Evolutionary conservation across 2,888 invertebrate genomes (phyloP).

Genomic region (Synanthedon andrenaeformis): DNA sequence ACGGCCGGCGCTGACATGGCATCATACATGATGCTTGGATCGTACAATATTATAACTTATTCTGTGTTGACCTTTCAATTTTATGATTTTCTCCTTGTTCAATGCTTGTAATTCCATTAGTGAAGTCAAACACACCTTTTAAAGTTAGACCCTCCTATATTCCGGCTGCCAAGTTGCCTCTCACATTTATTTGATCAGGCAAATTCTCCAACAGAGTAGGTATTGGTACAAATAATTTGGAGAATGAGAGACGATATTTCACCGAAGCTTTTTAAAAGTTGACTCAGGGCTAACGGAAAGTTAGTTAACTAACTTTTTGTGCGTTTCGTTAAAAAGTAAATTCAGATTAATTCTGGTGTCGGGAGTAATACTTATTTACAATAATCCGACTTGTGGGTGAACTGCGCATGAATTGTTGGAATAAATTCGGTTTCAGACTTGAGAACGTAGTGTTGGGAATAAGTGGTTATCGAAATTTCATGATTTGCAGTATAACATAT

Average conservation of each 20-base stretch:
- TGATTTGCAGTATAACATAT: no score
- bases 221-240: constrained; percentile 65
- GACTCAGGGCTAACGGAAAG: constrained; percentile 28
- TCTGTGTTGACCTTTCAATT: no score
- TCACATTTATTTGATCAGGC: constrained; percentile 39
- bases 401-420: constrained; percentile 49
- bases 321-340: constrained; percentile 54
- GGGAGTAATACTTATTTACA: constrained; percentile 65
- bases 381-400: constrained; percentile 60
- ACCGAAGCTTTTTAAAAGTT: constrained; percentile 37
- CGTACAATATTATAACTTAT: no score
- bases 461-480: no score
- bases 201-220: constrained; percentile 43
- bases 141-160: constrained; percentile 40
- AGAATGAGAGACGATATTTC: constrained; percentile 48
- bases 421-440: constrained; percentile 52
- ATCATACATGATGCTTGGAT: no score
- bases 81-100: constrained; percentile 20
- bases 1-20: no score
- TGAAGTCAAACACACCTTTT: constrained; percentile 65
- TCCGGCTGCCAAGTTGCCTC: constrained; percentile 25
- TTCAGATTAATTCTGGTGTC: constrained; percentile 58
- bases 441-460: constrained; percentile 25
- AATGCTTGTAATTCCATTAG: constrained; percentile 53
- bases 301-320: constrained; percentile 58